Base-by-base conservation (phyloP, 92 coral and sea anemone genomes). In the Palythoa caribaeorum region DNA sequence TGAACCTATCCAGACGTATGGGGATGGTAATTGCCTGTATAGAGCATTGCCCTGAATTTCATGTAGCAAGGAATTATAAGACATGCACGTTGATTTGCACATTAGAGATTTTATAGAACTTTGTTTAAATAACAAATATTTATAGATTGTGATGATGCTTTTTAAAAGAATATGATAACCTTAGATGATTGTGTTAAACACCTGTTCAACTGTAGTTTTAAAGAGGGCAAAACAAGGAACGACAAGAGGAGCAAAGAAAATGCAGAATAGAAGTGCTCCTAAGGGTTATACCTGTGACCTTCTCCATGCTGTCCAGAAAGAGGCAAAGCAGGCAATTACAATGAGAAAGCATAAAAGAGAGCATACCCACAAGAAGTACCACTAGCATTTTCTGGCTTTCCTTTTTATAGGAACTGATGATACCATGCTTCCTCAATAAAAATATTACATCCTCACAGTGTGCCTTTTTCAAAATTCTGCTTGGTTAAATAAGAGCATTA, bases 101-200 rank as follows among this genome's bases (percentile, higher is more conserved):
- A 20, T 90, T 66, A 59, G 92, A 74, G 89, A 90, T 21, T 92
- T 93, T 84, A 88, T 91, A 17, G 94, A 93, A 83, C 95, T 90
- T 38, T 93, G 95, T 73, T 17, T 88, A 52, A 93, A 93, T 76
- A 90, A 74, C 60, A 90, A 88, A 10, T n/a, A 36, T 73, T 93
- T 28, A 28, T 28, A 28, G 28, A 93, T 83, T 76, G 87, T 9
- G 86, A 80, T 75, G 63, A 91, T 69, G 6, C 60, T 74, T 93
- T 74, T 44, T 90, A 91, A 13, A 91, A 90, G 86, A 88, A 88
- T 73, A 62, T 88, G 69, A 93, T 94, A 57, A 88, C 90, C 2
- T 84, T 93, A 37, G 94, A 91, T 88, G 88, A 28, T 79, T 90
- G 55, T 20, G 44, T 87, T 59, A 72, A 90, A 35, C 74, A 59